These are phyloP conservation scores for Hypsibius dujardini DNA, from an alignment of 1,140 invertebrate species.

Conservation along the genomic window DNA sequence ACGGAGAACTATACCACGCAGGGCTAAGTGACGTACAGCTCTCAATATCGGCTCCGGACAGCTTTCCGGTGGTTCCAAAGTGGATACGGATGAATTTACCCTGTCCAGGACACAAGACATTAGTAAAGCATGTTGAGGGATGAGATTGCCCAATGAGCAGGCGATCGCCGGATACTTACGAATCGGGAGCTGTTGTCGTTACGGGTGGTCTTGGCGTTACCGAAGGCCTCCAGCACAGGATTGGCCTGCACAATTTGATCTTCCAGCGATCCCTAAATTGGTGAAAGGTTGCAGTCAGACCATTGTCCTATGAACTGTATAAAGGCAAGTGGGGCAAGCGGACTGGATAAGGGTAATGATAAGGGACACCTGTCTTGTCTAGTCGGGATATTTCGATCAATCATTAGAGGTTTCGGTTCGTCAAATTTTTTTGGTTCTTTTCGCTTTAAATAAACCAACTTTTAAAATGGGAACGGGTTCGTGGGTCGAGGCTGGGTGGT, in stretches of 20 bases:
- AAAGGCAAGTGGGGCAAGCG: neutral
- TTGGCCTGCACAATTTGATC: slow-evolving; percentile 98
- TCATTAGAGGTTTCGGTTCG: too few relatives aligned
- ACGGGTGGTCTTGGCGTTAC: slow-evolving; percentile 98
- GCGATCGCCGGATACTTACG: slow-evolving; percentile 27
- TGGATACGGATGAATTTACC: slow-evolving; percentile 45
- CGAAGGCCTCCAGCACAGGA: slow-evolving; percentile 95
- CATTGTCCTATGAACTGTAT: neutral
- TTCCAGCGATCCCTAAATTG: slow-evolving; percentile 43
- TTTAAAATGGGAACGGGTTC: too few relatives aligned
- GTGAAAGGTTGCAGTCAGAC: too few relatives aligned
- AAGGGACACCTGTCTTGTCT: neutral
- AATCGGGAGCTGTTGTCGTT: slow-evolving; percentile 99
- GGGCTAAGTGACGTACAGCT: slow-evolving; percentile 35
- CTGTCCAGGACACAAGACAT: slow-evolving; percentile 27
- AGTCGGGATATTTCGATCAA: too few relatives aligned
- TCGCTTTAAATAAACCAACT: neutral
- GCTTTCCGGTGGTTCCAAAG: slow-evolving; percentile 37
- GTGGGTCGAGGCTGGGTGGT: too few relatives aligned
- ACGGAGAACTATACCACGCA: neutral
- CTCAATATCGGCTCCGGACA: slow-evolving; percentile 44
- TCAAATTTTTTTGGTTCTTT: neutral
- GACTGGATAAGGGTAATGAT: neutral
- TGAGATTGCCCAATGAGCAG: too few relatives aligned
- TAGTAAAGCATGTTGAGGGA: neutral